Evolutionary conservation across 1,140 invertebrate species (phyloP).

Genomic region (Zaprionus capensis): DNA sequence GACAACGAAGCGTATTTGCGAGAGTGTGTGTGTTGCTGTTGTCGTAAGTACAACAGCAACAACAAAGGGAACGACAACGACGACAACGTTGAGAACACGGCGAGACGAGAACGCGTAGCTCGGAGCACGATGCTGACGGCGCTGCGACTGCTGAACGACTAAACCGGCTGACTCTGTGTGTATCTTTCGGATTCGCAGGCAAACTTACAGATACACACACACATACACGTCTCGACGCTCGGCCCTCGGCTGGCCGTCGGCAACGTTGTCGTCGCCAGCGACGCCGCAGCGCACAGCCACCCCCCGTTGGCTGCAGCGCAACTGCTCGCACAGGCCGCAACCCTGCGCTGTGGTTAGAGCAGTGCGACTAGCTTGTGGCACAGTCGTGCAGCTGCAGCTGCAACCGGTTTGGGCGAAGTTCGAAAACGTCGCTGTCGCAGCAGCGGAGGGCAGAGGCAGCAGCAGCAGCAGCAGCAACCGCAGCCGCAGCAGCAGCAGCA

Average conservation of each 20-base stretch:
- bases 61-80: conserved; percentile 27
- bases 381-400: conserved; percentile 39
- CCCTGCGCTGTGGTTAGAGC: conserved; percentile 14
- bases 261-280: conserved; percentile 31
- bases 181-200: conserved; percentile 41
- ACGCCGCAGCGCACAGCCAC: conserved; percentile 39
- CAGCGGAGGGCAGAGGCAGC: conserved; percentile 5
- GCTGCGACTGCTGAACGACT: conserved; percentile 78
- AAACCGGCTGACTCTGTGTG: conserved; percentile 63
- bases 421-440: conserved; percentile 26
- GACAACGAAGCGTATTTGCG: conserved; percentile 23
- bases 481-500: conserved; percentile 3
- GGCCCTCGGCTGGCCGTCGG: conserved; percentile 15
- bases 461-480: conserved; percentile 8
- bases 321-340: conserved; percentile 3
- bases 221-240: conserved; percentile 29
- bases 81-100: conserved; percentile 13
- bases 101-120: conserved; percentile 48
- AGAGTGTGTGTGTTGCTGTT: conserved; percentile 16
- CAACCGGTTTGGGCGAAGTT: conserved; percentile 64
- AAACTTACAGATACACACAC: conserved; percentile 24
- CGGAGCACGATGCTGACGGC: conserved; percentile 69
- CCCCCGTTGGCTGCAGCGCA: conserved; percentile 53
- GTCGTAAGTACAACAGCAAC: conserved; percentile 39
- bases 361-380: conserved; percentile 30